Evolutionary conservation across 2,113 vertebrate genomes (phyloP).

Genomic region (Chionomys nivalis): DNA sequence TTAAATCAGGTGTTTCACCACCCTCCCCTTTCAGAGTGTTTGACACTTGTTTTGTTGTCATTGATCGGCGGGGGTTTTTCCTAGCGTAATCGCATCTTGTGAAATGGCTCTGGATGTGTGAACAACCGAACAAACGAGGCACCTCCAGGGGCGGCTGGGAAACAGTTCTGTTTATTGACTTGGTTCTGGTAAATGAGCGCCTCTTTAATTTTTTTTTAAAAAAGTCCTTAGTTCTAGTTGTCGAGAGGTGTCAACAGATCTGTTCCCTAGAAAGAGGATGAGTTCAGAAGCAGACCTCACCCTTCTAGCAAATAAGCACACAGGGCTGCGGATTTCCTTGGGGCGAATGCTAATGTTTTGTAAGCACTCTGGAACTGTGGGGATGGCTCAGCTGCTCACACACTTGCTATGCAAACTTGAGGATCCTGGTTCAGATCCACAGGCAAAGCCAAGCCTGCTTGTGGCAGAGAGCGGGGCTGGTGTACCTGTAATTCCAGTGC

Average conservation of each 20-base stretch:
- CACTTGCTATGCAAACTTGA: neutral
- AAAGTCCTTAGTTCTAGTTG: slow-evolving; percentile 29
- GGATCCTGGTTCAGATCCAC: neutral
- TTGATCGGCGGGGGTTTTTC: slow-evolving; percentile 37
- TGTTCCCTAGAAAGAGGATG: neutral
- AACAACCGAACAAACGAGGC: neutral
- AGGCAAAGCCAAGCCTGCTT: neutral
- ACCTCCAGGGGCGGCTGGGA: neutral
- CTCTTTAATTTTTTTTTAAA: neutral
- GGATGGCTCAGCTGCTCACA: neutral
- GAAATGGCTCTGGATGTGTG: neutral
- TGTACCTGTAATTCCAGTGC: neutral
- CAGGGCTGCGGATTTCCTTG: slow-evolving; percentile 23
- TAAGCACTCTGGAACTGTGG: neutral
- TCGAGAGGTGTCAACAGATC: slow-evolving; percentile 24
- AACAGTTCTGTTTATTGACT: neutral
- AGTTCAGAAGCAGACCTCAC: slow-evolving; percentile 20
- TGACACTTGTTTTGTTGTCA: neutral
- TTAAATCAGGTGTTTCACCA: neutral
- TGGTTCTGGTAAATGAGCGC: slow-evolving; percentile 32
- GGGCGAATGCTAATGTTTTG: slow-evolving; percentile 23
- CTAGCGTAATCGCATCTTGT: neutral
- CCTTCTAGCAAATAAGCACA: neutral
- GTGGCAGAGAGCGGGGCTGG: fast-evolving
- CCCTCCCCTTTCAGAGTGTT: slow-evolving; percentile 39